Percentiles rank a stretch among this genome's conserved stretches.
These are phyloP conservation scores for Agrochola lota DNA, from an alignment of 2,888 invertebrate species.

Conservation along the genomic window DNA sequence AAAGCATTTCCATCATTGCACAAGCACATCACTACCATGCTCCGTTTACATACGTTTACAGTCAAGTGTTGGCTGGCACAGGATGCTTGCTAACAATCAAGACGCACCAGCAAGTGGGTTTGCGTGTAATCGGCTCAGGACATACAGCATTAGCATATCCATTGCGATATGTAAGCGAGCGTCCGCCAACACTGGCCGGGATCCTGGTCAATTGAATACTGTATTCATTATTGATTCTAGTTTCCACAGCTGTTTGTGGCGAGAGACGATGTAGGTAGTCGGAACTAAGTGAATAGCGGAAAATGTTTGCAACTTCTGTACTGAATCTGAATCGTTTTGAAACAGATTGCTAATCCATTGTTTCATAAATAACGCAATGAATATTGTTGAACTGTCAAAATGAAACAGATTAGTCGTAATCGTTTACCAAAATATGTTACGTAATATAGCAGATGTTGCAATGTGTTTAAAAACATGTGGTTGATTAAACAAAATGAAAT, in stretches of 20 bases:
- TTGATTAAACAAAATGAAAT: not conserved
- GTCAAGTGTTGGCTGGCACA: conserved; percentile 57
- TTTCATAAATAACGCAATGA: too few relatives aligned
- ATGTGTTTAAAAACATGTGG: too few relatives aligned
- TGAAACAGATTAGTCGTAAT: too few relatives aligned
- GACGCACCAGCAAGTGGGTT: conserved; percentile 77
- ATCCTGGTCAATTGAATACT: conserved; percentile 70
- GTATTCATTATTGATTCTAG: conserved; percentile 74
- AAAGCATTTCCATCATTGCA: too few relatives aligned
- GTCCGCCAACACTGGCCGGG: conserved; percentile 46
- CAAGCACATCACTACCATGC: conserved; percentile 18
- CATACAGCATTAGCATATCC: conserved; percentile 81
- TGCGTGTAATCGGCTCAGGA: conserved; percentile 82
- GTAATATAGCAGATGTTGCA: not conserved
- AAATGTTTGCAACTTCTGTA: conserved; percentile 8
- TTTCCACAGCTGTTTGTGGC: conserved; percentile 35
- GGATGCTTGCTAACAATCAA: conserved; percentile 74
- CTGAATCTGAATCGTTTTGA: too few relatives aligned
- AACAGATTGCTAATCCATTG: too few relatives aligned
- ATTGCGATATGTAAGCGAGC: conserved; percentile 72
- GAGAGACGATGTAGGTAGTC: not conserved
- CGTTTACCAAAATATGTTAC: too few relatives aligned
- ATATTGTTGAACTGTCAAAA: too few relatives aligned
- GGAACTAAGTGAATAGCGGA: conserved; percentile 5
- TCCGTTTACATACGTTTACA: conserved; percentile 52